Percentiles rank a stretch among this genome's conserved stretches.
Evolutionary conservation across 2,113 vertebrate species (phyloP).

Genomic region (Gasterosteus nipponicus): DNA sequence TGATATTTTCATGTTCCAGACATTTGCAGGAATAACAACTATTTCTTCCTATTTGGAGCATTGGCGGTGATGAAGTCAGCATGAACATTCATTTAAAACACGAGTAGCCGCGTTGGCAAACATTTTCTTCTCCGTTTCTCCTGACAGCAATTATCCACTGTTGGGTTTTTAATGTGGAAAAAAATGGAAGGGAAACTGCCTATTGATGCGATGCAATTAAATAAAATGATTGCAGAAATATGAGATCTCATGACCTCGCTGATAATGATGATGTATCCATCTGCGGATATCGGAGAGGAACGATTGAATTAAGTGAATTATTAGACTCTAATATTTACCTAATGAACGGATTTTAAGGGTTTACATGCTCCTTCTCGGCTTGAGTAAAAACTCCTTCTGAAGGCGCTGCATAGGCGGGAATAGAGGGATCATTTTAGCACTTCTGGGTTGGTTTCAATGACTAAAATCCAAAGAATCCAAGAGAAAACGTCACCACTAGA

Average conservation of each 20-base stretch:
- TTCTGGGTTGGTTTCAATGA: background rate
- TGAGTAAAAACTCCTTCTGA: background rate
- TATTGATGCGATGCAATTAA: background rate
- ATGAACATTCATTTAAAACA: background rate
- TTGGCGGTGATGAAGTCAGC: background rate
- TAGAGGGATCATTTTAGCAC: background rate
- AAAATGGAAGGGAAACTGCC: background rate
- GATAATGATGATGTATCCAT: background rate
- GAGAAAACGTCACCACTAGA: too few species aligned
- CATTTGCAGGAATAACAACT: background rate
- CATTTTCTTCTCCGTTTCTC: background rate
- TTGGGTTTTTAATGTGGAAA: background rate
- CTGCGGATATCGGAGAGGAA: background rate
- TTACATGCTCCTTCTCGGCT: background rate
- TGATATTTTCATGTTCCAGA: background rate
- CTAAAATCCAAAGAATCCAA: too few species aligned
- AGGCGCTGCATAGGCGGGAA: background rate
- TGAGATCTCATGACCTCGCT: background rate
- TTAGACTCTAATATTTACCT: background rate
- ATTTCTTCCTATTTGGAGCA: background rate
- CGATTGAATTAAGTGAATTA: background rate
- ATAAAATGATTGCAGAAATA: background rate
- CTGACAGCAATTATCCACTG: background rate
- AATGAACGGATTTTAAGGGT: background rate
- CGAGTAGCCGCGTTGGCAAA: background rate